Evolutionary conservation across 2,888 invertebrate species (phyloP), one percentile per base, ranked within the genome.

Genomic region (Andrena camellia): DNA sequence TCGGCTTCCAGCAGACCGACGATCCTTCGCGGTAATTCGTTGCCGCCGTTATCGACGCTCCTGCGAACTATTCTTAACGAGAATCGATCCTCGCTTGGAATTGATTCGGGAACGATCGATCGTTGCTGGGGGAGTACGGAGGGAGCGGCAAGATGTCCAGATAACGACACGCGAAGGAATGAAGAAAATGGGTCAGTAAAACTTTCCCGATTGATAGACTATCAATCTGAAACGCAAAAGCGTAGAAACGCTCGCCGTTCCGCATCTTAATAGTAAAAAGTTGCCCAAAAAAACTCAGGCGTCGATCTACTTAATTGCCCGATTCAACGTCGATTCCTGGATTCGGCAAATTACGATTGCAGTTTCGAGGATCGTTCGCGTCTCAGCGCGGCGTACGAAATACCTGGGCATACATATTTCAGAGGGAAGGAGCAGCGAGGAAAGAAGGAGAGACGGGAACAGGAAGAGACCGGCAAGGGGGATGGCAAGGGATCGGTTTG

Each of bases 401-500:
- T 33, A 70, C 7, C 59, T 33, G 35, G 31, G 35, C 57, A 57
- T 17, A 35, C 50, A 48, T 74, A 57, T 68, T 52, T 52, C 2
- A 7, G 26, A 17, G 50, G 63, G 13, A 13, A 23, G 60, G 33
- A 42, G 35, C 20, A 6, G 42, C 2, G 42, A 42, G 13, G 59
- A 23, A 62, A 57, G 31, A 54, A 67, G 31, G 66, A 77, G 76
- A 71, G 57, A 83, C 81, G 82, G 84, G 82, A 84, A 86, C 88
- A 87, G 89, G 88, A 89, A 86, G 86, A 70, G 80, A 33, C 62
- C 33, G 50, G 64, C 26, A 78, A 82, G 79, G 84, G 79, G 86
- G 85, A 77, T 73, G 88, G n/a, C n/a, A 89, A 86, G 88, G 90
- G 90, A 87, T 89, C 81, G 87, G 89, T 87, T 90, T 70, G 90